Percentiles rank a stretch among this genome's conserved stretches.
These are phyloP conservation scores for Australoheros scitulus DNA, from an alignment of 2,113 vertebrate species.

Conservation along the genomic window DNA sequence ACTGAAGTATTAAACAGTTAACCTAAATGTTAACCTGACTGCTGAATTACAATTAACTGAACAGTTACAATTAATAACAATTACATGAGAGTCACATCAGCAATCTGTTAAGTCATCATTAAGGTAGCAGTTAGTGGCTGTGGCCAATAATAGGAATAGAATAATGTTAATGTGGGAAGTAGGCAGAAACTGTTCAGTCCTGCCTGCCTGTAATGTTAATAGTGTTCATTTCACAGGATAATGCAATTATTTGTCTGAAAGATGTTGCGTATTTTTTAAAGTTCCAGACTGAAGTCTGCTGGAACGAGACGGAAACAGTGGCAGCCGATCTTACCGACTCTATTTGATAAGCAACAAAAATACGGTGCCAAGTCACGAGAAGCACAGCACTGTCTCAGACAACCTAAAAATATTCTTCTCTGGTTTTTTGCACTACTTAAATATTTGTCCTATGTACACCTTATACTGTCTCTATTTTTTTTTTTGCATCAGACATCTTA, in stretches of 20 bases:
- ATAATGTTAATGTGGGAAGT: no score
- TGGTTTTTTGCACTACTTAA: fast-evolving
- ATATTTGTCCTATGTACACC: background rate
- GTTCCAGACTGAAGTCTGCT: background rate
- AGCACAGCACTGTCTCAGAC: background rate
- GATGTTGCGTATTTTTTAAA: no score
- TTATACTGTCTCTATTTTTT: background rate
- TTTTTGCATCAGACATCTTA: background rate
- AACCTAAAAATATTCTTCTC: background rate
- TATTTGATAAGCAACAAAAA: background rate
- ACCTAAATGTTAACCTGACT: background rate
- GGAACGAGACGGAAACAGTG: background rate
- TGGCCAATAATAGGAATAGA: no score
- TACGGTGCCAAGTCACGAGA: background rate
- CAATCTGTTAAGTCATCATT: no score
- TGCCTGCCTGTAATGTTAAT: background rate
- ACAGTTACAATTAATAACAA: background rate
- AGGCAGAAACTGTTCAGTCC: background rate
- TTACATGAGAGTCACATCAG: no score
- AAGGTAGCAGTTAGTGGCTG: no score
- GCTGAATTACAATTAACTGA: background rate
- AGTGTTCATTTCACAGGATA: background rate
- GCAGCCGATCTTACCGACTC: background rate
- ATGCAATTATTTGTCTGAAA: background rate
- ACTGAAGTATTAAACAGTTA: background rate